A percentile compares a stretch with the other conserved stretches of the same genome.
Evolutionary conservation across 2,113 vertebrate species (phyloP).

Genomic region (Atherinomorus stipes): DNA sequence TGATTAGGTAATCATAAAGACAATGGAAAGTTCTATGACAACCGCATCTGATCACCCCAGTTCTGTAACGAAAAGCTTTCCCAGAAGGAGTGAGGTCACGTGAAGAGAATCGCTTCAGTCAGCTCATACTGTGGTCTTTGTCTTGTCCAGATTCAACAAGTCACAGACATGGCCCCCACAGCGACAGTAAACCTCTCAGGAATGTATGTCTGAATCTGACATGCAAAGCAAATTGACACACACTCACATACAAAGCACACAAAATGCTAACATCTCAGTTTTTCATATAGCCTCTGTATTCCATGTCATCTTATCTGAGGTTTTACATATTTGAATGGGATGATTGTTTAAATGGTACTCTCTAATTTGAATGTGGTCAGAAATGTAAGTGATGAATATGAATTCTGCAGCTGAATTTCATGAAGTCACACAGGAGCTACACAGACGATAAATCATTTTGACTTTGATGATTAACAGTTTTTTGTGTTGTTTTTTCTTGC

Average conservation of each 20-base stretch:
- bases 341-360: neutral
- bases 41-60: neutral
- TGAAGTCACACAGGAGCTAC: too few relatives aligned
- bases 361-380: too few relatives aligned
- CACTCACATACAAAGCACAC: constrained; percentile 23
- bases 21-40: neutral
- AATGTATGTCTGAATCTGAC: constrained; percentile 50
- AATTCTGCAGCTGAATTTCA: too few relatives aligned
- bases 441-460: too few relatives aligned
- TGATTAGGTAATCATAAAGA: neutral
- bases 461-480: too few relatives aligned
- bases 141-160: constrained; percentile 55
- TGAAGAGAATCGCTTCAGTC: constrained; percentile 37
- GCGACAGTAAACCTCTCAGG: constrained; percentile 34
- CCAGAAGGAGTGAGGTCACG: constrained; percentile 60
- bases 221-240: constrained; percentile 19
- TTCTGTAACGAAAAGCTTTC: constrained; percentile 36
- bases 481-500: too few relatives aligned
- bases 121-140: constrained; percentile 66
- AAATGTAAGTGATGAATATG: too few relatives aligned
- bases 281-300: neutral
- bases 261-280: constrained; percentile 1
- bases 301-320: too few relatives aligned
- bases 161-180: constrained; percentile 22
- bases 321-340: neutral